Evolutionary conservation across 2,888 invertebrate species (phyloP), one percentile per base, ranked within the genome.

Genomic region (Eupithecia vulgata): DNA sequence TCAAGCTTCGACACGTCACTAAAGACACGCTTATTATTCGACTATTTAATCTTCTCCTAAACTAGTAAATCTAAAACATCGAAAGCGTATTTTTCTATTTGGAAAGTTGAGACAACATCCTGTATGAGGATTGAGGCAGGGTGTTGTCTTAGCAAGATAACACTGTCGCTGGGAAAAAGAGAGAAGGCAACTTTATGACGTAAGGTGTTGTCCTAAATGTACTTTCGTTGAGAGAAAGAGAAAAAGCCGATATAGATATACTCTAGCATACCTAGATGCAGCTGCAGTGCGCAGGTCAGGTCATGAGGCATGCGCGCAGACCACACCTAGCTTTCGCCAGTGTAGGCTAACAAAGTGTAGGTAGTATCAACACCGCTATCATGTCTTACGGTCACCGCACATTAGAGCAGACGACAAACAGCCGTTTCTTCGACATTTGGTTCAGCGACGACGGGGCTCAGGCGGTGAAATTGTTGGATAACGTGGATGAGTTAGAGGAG

Each of bases 241-340:
- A 52, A 12, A 52, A 10, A 10, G 21, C 21, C 8, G 21, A 12
- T 12, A 52, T n/a, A 42, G 57, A 57, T 13, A 5, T 57, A 57
- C 45, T 64, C 42, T 40, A 59, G 37, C 42, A 42, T 64, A 62
- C 61, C 40, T 34, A 69, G 59, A 59, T 73, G 67, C 70, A 70
- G 35, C 34, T 73, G 73, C 73, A 68, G 45, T 72, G 68, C 72
- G 72, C 72, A 73, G 61, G 15, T 45, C 72, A 73, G 48, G 15
- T 37, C 68, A 61, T 59, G 37, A 25, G 8, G 45, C 48, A 35
- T 74, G 75, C 70, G 73, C 73, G 21, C 40, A 8, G 64, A 40
- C n/a, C 25, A 25, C 40, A 40, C 64, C 64, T 25, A 65, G 1
- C 40, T 13, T 6, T 13, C 21, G 21, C 64, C 62, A 52, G 21